Conservation (phyloP, 2,113 vertebrate species). For the Coturnix japonica region DNA sequence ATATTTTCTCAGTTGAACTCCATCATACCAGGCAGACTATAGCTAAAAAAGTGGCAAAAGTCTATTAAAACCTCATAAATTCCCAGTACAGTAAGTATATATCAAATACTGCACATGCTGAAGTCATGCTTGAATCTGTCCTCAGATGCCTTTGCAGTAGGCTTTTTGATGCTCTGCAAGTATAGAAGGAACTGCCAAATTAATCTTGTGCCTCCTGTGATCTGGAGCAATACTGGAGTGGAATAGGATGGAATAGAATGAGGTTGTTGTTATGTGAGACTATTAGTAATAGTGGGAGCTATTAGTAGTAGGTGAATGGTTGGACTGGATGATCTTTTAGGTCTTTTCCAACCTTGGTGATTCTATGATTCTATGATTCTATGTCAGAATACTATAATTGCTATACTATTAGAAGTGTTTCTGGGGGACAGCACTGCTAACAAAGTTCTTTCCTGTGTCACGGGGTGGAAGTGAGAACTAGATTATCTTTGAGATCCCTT, state of each 20-base stretch:
- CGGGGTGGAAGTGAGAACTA: no score
- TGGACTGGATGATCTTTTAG: no score
- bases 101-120: neutral
- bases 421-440: neutral
- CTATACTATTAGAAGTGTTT: neutral
- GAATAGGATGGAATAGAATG: neutral
- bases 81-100: neutral
- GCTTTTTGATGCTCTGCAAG: neutral
- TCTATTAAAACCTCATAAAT: neutral
- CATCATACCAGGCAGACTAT: rapidly evolving
- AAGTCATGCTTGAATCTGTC: neutral
- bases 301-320: no score
- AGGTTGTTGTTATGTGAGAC: no score
- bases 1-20: neutral
- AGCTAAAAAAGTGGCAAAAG: neutral
- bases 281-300: no score
- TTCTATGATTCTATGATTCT: no score
- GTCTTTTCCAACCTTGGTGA: no score
- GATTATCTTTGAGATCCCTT: no score
- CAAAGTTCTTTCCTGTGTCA: neutral
- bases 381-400: neutral
- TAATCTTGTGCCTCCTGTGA: neutral
- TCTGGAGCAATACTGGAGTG: neutral
- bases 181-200: neutral
- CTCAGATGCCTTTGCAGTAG: neutral